Base-by-base conservation (phyloP, 2,113 vertebrate species). In the Jacana jacana region DNA sequence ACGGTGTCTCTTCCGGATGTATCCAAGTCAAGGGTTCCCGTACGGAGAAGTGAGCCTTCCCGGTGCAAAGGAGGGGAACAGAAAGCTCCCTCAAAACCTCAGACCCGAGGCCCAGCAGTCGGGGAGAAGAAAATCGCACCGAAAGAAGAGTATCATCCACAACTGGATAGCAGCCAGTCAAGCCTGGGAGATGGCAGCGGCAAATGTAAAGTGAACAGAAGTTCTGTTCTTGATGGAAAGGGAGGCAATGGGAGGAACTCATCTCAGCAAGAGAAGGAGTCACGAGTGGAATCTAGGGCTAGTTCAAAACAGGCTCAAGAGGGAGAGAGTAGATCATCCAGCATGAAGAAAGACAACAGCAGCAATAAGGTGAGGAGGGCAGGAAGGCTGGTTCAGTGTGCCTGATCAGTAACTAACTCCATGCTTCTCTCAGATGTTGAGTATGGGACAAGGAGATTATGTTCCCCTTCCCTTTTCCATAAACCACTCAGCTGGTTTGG, bases 301-400 rank as follows among this genome's bases (percentile, higher is more conserved):
- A 72, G 83, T 35, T 89, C 97, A 13, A 98, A 97, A 91, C 97
- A 88, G 37, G 78, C 95, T 88, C 97, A 94, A 81, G 98, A 98
- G 89, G 97, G 93, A 79, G 97, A 98, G 72, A 90, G 80, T 57
- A 97, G 95, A 91, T 15, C 96, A 11, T 60, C 89, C 40, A 25
- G 61, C 95, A 33, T 33, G 40, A 98, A 92, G 95, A 97, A 66
- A 72, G 94, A 98, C 81, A 82, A 82, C 81, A 14, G 86, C 81
- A 73, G 81, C 92, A 96, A 93, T 85, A 98, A 98, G 98, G 98
- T 98, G 98, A 98, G 98, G 85, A 86, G 97, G 75, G 93, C 91
- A 63, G 90, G 93, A 95, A 91, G 87, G 68, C 86, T 54, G 61
- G 17, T 54, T 85, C 91, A 13, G 24, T 71, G 81, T 85, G 42